A percentile compares a stretch with the other conserved stretches of the same genome.
phyloP scores from a whole-genome alignment of 1,140 invertebrate genomes.

The Solenopsis invicta region DNA sequence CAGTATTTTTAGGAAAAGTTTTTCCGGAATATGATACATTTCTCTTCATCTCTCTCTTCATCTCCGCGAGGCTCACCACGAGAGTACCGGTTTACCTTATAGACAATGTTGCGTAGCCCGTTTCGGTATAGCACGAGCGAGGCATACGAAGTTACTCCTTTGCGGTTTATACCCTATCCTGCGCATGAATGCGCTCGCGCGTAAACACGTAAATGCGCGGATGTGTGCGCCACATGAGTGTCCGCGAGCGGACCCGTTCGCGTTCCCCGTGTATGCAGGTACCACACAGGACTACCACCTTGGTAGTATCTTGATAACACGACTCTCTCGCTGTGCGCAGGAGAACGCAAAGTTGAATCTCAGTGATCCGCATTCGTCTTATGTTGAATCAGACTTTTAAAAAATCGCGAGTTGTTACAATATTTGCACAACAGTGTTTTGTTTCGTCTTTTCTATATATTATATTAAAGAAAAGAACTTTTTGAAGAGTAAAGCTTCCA shows the following conservation, averaged over 20 bases:
- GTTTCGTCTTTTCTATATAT: too few relatives aligned
- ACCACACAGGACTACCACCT: conserved; percentile 81
- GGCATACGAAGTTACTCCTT: conserved; percentile 80
- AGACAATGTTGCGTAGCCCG: conserved; percentile 78
- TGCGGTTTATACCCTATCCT: conserved; percentile 74
- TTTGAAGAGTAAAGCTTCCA: not conserved
- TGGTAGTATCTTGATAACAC: conserved; percentile 82
- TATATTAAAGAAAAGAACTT: not conserved
- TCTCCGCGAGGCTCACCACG: conserved; percentile 55
- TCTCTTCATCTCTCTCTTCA: conserved; percentile 28
- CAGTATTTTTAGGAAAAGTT: conserved; percentile 16
- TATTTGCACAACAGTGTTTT: not conserved
- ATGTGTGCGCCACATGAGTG: conserved; percentile 38
- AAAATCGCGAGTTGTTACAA: not conserved
- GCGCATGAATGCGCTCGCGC: conserved; percentile 62
- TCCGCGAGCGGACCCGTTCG: conserved; percentile 49
- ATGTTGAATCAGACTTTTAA: not conserved
- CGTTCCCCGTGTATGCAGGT: conserved; percentile 66
- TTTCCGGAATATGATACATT: conserved; percentile 42
- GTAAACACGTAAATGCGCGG: not conserved
- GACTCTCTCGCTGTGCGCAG: conserved; percentile 62
- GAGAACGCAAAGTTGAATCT: conserved; percentile 70
- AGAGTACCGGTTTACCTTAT: conserved; percentile 81
- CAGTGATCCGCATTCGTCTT: conserved; percentile 80
- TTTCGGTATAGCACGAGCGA: conserved; percentile 79